Conservation (phyloP, 2,888 invertebrate genomes). For the Tolmerus cingulatus region DNA sequence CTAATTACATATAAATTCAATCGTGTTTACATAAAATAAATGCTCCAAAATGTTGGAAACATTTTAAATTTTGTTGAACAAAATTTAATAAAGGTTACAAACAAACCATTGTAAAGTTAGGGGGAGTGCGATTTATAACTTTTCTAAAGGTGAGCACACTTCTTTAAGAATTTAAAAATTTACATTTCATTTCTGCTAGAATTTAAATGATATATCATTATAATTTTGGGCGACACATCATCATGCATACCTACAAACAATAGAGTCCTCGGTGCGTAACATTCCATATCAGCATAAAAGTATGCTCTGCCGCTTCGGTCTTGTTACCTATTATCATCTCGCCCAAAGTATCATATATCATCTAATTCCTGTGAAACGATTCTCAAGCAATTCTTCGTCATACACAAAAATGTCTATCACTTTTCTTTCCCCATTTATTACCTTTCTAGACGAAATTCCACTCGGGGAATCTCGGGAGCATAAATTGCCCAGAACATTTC, state of each 20-base stretch:
- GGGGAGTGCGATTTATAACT: no score
- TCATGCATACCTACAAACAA: not conserved
- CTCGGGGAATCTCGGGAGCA: not conserved
- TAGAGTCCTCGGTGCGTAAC: not conserved
- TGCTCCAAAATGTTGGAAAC: no score
- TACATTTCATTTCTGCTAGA: no score
- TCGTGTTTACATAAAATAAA: no score
- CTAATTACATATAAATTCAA: no score
- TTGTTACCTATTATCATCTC: not conserved
- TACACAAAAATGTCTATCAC: not conserved
- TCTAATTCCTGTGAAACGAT: not conserved
- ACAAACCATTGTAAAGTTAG: no score
- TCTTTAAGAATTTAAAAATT: no score
- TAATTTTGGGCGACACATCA: not conserved
- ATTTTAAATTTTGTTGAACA: no score
- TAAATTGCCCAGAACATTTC: not conserved
- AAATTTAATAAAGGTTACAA: no score
- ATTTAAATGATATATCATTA: no score
- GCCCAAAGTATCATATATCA: not conserved
- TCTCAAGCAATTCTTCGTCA: not conserved
- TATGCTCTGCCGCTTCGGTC: not conserved
- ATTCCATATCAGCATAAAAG: not conserved
- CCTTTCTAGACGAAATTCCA: not conserved
- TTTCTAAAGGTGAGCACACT: no score
- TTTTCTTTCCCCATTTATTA: not conserved